Percentiles rank a stretch among this genome's conserved stretches.
These are phyloP conservation scores for Sarcophaga bullata DNA, from an alignment of 1,140 invertebrate genomes.

Conservation along the genomic window DNA sequence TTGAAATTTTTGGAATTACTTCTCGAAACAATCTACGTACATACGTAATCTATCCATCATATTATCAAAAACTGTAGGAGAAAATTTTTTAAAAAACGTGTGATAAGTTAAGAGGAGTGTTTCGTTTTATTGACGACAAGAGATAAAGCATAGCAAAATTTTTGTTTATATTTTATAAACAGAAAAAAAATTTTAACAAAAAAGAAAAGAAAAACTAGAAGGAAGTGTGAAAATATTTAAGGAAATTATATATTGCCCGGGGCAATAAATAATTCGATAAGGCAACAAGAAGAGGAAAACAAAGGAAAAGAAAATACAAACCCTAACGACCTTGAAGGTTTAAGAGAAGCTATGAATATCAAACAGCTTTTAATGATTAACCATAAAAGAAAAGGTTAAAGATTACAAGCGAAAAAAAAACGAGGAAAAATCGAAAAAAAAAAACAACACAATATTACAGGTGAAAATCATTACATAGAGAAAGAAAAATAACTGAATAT, in stretches of 20 bases:
- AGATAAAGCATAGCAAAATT: too few relatives aligned
- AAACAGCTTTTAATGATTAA: neutral
- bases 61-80: too few relatives aligned
- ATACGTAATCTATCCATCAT: too few relatives aligned
- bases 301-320: neutral
- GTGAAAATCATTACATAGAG: neutral
- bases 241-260: neutral
- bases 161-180: too few relatives aligned
- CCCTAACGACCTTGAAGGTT: neutral
- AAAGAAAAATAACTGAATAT: neutral
- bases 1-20: too few relatives aligned
- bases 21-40: too few relatives aligned
- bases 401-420: neutral
- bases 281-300: neutral
- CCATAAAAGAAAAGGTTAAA: neutral
- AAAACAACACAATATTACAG: neutral
- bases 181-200: too few relatives aligned
- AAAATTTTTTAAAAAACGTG: too few relatives aligned
- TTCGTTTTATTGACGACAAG: too few relatives aligned
- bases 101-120: too few relatives aligned
- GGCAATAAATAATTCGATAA: neutral
- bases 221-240: slow-evolving; percentile 6
- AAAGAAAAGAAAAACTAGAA: too few relatives aligned
- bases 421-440: neutral
- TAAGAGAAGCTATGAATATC: neutral